Conservation (phyloP, 2,888 invertebrate species). For the Cinara cedri region DNA sequence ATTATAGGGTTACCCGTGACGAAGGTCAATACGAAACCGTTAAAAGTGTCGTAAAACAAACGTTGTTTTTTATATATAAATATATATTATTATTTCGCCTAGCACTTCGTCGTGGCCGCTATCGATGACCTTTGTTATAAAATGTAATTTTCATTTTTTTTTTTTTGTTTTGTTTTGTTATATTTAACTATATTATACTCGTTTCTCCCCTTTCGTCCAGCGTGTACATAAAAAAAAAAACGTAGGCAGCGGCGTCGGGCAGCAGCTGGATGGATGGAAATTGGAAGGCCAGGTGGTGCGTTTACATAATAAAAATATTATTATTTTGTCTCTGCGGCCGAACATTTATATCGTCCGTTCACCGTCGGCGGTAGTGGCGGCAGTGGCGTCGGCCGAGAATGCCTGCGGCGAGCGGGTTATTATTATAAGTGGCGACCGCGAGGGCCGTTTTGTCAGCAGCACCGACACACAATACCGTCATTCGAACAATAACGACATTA, state of each 20-base stretch:
- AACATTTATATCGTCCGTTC: slow-evolving; percentile 39
- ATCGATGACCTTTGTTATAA: slow-evolving; percentile 50
- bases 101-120: neutral
- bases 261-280: slow-evolving; percentile 42
- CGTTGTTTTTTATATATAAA: slow-evolving; percentile 2
- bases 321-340: slow-evolving; percentile 53
- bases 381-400: slow-evolving; percentile 8
- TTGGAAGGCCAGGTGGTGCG: slow-evolving; percentile 43
- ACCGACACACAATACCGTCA: slow-evolving; percentile 1
- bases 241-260: neutral
- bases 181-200: neutral
- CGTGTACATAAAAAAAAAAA: slow-evolving; percentile 1
- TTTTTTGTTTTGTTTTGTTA: neutral
- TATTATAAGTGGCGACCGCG: slow-evolving; percentile 30
- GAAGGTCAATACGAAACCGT: slow-evolving; percentile 42
- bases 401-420: slow-evolving; percentile 46
- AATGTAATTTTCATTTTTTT: slow-evolving; percentile 21
- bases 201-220: slow-evolving; percentile 18
- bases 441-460: slow-evolving; percentile 30
- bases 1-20: neutral
- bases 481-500: slow-evolving; percentile 37
- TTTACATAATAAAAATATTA: slow-evolving; percentile 30
- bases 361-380: neutral
- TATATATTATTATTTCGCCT: neutral
- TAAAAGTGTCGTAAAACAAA: slow-evolving; percentile 48